Base-by-base conservation (phyloP, 2,113 vertebrate genomes). In the Vombatus ursinus region DNA sequence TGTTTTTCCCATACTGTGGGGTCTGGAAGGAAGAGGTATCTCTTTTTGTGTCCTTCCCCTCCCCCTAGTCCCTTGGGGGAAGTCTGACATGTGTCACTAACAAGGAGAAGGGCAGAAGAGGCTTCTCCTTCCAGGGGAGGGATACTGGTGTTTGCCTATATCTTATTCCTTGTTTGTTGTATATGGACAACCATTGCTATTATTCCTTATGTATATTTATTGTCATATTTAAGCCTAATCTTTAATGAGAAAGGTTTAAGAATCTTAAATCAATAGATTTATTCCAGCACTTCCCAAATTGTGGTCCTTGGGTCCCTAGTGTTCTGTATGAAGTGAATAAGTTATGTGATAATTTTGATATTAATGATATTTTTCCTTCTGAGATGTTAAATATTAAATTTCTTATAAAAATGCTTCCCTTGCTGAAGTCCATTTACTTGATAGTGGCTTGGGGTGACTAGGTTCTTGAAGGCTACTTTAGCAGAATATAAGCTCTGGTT, bases 201-300 rank as follows among this genome's bases (percentile, higher is more conserved):
- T 92, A 23, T 93, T 28, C 31, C 90, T 54, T 90, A 48, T 50
- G 94, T 54, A 89, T 90, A 92, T 44, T 57, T 25, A 37, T 68
- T 48, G 47, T 57, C 14, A 61, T 44, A 50, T 84, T 37, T 25
- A 50, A 94, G 47, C 7, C 48, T 93, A 24, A 50, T 90, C 52
- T 50, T 50, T 91, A 93, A 50, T 57, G 92, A 91, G 68, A 84
- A 84, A 44, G 49, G 44, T 93, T 49, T 37, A 91, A 52, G 37
- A 96, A 37, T 57, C 24, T 2, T 68, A 93, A 61, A 49, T 94
- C 28, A 93, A 11, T 93, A 9, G 95, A 16, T 91, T 84, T 84
- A 84, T 84, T 84, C 19, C 37, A 44, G 16, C n/a, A 84, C 19
- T 23, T 44, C n/a, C 19, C 68, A 44, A 44, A 44, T 84, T 84